A percentile compares a stretch with the other conserved stretches of the same genome.
Conservation (phyloP, 2,888 invertebrate genomes). For the Aporophyla nigra region DNA sequence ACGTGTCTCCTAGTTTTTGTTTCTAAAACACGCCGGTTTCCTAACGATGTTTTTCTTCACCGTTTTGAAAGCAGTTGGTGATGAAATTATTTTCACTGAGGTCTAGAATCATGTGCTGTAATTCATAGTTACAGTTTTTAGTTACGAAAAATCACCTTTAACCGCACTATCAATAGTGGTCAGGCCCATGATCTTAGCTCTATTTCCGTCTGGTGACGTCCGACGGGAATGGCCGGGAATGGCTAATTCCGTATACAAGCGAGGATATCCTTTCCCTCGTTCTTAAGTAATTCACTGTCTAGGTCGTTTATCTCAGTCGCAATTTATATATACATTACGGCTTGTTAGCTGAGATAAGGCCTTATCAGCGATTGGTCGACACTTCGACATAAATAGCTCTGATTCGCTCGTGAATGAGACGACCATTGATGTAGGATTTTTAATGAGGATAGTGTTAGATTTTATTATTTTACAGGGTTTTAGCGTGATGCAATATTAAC, state of each 20-base stretch:
- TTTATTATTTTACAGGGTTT: background rate
- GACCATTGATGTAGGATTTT: constrained; percentile 1
- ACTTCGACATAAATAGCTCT: constrained; percentile 48
- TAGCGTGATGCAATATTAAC: background rate
- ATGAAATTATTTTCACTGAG: too few relatives aligned
- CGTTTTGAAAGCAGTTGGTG: too few relatives aligned
- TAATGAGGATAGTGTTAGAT: background rate
- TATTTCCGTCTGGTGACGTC: background rate
- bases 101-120: too few relatives aligned
- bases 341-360: constrained; percentile 59
- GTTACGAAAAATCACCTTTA: background rate
- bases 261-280: constrained; percentile 23
- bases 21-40: too few relatives aligned
- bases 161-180: background rate
- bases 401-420: constrained; percentile 47
- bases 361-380: constrained; percentile 64
- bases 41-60: too few relatives aligned
- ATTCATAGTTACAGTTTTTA: background rate
- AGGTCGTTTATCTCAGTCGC: constrained; percentile 54
- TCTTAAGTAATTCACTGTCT: constrained; percentile 37
- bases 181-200: background rate
- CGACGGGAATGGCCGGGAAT: background rate
- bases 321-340: constrained; percentile 48
- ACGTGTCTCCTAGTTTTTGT: too few relatives aligned
- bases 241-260: background rate